Percentiles rank a stretch among this genome's conserved stretches.
These are phyloP conservation scores for Sciurus vulgaris DNA, from an alignment of 2,797 vertebrate genomes.

Conservation along the genomic window DNA sequence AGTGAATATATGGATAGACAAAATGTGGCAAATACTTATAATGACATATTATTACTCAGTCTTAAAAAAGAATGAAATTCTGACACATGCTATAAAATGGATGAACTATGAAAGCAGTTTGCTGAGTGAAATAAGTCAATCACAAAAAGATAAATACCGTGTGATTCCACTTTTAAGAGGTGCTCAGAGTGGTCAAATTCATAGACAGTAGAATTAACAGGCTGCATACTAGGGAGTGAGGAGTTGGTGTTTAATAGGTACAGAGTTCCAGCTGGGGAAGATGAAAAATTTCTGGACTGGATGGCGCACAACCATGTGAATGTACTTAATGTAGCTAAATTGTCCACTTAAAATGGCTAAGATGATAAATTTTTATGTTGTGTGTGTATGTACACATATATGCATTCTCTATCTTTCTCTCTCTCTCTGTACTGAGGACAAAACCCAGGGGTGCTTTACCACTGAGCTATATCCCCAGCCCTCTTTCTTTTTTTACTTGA, in stretches of 20 bases:
- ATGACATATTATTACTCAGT: not conserved
- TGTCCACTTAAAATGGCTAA: too few species aligned
- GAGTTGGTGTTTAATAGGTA: not conserved
- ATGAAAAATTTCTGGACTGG: not conserved
- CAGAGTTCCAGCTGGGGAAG: conserved; percentile 3
- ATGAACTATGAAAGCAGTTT: not conserved
- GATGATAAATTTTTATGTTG: too few species aligned
- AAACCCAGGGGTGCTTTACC: too few species aligned
- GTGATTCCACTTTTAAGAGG: not conserved
- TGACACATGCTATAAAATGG: not conserved
- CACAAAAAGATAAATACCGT: not conserved
- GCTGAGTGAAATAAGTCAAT: not conserved
- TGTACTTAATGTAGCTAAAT: not conserved
- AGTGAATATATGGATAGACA: not conserved
- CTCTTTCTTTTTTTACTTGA: too few species aligned
- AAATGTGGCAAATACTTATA: not conserved
- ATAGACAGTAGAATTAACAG: not conserved
- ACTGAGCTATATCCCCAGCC: too few species aligned
- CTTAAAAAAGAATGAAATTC: not conserved
- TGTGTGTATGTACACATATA: too few species aligned
- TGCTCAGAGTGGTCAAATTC: not conserved
- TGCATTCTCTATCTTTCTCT: too few species aligned
- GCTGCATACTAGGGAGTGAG: not conserved
- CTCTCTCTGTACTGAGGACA: not conserved
- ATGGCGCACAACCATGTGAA: not conserved